Base-by-base conservation (phyloP, 2,888 invertebrate species). In the Nephrotoma guestfalica region DNA sequence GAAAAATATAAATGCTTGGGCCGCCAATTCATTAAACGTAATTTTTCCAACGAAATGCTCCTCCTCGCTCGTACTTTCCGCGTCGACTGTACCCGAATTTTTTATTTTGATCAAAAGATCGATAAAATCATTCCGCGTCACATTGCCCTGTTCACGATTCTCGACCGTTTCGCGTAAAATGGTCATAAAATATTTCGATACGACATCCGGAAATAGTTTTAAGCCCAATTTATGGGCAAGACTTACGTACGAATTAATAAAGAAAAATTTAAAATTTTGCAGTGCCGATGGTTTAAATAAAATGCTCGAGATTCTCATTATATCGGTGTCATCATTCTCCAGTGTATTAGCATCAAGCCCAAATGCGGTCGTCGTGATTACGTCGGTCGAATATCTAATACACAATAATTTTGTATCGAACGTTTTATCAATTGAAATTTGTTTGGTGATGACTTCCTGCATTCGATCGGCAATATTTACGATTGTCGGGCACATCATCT, bases 1-100 rank as follows among this genome's bases (percentile, higher is more conserved):
- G 87, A 93, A 92, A 89, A 93, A 93, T 0, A 93, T 86, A 0
- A 93, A 86, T 40, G 92, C 92, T 90, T 94, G 93, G 0, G 93
- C 93, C n/a, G 93, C 90, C 0, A 94, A 90, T 86, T 93, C 93
- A 9, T 92, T 84, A 5, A 84, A 84, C 6, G 84, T 84, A 30
- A 84, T 84, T 41, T 84, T 84, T 7, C 84, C 84, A n/a, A 41
- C 41, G 11, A 71, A 71, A 15, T 84, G 15, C 0, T 41, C 15
- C 42, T 15, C 84, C 42, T 11, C 84, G n/a, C 41, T 15, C n/a
- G n/a, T 3, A 15, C 41, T 15, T 84, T 41, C 42, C n/a, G 41
- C 13, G 7, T 11, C 84, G 9, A 42, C 6, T 5, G 11, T 41
- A 2, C 84, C 84, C 84, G 42, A 84, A 85, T 89, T 90, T 88